Percentiles rank a stretch among this genome's conserved stretches.
These are phyloP conservation scores for Siphlonurus alternatus DNA, from an alignment of 2,888 invertebrate species.

Conservation along the genomic window DNA sequence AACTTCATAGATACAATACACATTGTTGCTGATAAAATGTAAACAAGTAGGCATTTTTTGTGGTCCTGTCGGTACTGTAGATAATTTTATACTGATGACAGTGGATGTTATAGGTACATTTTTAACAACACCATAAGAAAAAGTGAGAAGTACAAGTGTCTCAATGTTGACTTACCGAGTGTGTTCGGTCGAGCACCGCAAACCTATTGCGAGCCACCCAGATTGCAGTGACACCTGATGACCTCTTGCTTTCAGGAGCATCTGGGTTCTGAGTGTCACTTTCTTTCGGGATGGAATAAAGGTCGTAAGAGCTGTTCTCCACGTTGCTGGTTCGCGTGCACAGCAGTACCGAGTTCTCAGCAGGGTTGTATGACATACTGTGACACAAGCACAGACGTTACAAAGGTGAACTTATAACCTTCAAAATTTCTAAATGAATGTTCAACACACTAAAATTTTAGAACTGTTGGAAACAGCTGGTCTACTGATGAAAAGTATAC, in stretches of 20 bases:
- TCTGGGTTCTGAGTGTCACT: constrained; percentile 28
- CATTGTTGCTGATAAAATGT: too few relatives aligned
- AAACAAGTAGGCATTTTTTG: too few relatives aligned
- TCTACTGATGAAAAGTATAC: too few relatives aligned
- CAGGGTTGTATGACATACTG: constrained; percentile 93
- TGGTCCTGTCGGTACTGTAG: neutral
- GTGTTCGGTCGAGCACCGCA: constrained; percentile 87
- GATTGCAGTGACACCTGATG: constrained; percentile 78
- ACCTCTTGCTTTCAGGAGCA: constrained; percentile 57
- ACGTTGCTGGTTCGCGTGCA: constrained; percentile 63
- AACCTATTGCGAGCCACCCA: constrained; percentile 97
- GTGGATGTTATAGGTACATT: neutral
- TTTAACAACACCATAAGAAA: neutral
- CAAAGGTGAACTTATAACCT: neutral
- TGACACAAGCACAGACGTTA: constrained; percentile 19
- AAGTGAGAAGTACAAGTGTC: too few relatives aligned
- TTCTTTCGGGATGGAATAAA: constrained; percentile 76
- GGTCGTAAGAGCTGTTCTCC: constrained; percentile 86
- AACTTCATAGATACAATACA: too few relatives aligned
- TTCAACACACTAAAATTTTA: neutral
- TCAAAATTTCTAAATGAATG: neutral
- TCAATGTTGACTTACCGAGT: constrained; percentile 58
- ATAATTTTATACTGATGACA: neutral
- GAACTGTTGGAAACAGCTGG: neutral
- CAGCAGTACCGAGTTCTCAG: constrained; percentile 85